phyloP scores from a whole-genome alignment of 2,888 invertebrate species.

The Carpatolechia fugitivella region DNA sequence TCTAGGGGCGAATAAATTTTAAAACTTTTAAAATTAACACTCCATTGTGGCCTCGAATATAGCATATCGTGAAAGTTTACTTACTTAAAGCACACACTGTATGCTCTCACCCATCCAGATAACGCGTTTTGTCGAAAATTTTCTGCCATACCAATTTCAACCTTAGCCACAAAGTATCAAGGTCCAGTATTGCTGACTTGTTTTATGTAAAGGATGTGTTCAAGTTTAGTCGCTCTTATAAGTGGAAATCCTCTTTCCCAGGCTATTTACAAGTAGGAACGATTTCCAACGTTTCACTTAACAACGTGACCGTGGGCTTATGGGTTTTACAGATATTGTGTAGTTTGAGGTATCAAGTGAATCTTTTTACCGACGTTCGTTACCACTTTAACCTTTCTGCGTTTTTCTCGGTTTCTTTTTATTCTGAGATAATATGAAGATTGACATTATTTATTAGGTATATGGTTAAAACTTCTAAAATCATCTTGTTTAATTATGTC shows the following conservation, averaged over 20 bases:
- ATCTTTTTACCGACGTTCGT: too few relatives aligned
- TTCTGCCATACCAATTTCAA: background rate
- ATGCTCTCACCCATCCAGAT: conserved; percentile 13
- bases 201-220: conserved; percentile 13
- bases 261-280: conserved; percentile 36
- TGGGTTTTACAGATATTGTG: conserved; percentile 19
- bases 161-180: background rate
- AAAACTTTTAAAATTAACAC: conserved; percentile 38
- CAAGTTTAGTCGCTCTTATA: conserved; percentile 23
- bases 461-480: too few relatives aligned
- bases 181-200: conserved; percentile 15
- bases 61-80: conserved; percentile 33
- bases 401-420: too few relatives aligned
- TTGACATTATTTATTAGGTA: too few relatives aligned
- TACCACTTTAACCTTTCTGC: too few relatives aligned
- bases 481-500: too few relatives aligned
- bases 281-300: conserved; percentile 37
- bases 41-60: conserved; percentile 23
- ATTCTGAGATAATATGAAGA: too few relatives aligned
- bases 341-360: background rate
- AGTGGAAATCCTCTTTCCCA: conserved; percentile 37
- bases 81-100: conserved; percentile 22
- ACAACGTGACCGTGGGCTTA: conserved; percentile 30
- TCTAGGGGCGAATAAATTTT: conserved; percentile 23
- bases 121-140: conserved; percentile 9